Percentiles rank a stretch among this genome's conserved stretches.
phyloP scores from a whole-genome alignment of 2,113 vertebrate species.

The Cavia porcellus region DNA sequence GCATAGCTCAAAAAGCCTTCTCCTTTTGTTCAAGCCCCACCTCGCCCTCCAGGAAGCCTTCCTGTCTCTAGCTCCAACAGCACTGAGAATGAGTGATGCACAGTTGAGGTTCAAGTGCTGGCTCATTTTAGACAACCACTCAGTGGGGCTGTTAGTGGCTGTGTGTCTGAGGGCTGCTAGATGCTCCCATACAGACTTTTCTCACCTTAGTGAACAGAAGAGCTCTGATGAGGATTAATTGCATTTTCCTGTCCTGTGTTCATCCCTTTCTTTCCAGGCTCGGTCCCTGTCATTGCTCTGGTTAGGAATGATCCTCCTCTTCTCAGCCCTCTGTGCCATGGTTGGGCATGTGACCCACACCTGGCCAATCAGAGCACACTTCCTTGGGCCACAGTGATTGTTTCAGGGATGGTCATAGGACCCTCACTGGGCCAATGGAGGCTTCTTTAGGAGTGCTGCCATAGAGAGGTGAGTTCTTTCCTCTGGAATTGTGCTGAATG shows the following conservation, averaged over 20 bases:
- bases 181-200: background rate
- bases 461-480: fast-evolving
- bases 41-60: conserved; percentile 25
- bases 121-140: background rate
- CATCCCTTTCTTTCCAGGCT: background rate
- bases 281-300: background rate
- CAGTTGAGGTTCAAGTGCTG: background rate
- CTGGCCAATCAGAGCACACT: background rate
- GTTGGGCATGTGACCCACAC: background rate
- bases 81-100: background rate
- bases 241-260: background rate
- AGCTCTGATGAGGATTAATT: background rate
- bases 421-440: background rate
- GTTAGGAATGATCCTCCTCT: background rate
- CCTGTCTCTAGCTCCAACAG: background rate
- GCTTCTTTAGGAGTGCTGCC: background rate
- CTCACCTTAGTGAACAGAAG: background rate
- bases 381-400: background rate
- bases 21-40: background rate
- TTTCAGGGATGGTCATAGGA: background rate
- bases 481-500: background rate
- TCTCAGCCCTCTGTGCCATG: fast-evolving
- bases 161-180: background rate
- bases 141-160: background rate
- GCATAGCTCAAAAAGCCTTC: background rate